Evolutionary conservation across 2,113 vertebrate genomes (phyloP), one percentile per base, ranked within the genome.

Genomic region (Tenebrosternarchus preto): DNA sequence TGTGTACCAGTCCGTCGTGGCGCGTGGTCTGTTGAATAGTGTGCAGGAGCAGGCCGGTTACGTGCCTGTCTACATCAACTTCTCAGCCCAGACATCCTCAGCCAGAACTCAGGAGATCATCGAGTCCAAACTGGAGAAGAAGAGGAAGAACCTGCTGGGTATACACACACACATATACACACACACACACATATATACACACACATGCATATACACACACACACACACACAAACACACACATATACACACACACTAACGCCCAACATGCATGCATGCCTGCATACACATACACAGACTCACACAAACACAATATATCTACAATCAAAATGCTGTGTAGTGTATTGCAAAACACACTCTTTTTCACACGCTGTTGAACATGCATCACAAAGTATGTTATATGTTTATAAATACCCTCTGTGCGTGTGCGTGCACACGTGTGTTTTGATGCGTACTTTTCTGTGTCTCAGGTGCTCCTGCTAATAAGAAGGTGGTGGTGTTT

Each of bases 61-160:
- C 81, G 85, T 96, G 83, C 93, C 93, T 0, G 74, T 96, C 84
- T 95, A 93, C 87, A 92, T 95, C 73, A 96, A 94, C 91, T 95
- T 96, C 85, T 95, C 94, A 59, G 92, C 95, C 85, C 92, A 94
- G 83, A 95, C 94, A 7, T 93, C 93, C 53, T 97, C 95, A 0
- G 82, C 90, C 71, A 90, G 92, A 61, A 95, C 93, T 3, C 93
- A 96, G 85, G 94, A 96, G 85, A 95, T 96, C 73, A 95, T 95
- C 76, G 95, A 96, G 85, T 96, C 93, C 68, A 96, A 95, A 84
- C 83, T 95, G 83, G 93, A 96, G 85, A 95, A 94, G 82, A 95
- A 95, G 88, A 91, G 93, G 83, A 95, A 93, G 88, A 94, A 93
- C 36, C 86, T 95, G 70, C 87, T 95, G 81, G 94, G 92, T 95